Evolutionary conservation across 2,888 invertebrate genomes (phyloP).

Genomic region (Oligia latruncula): DNA sequence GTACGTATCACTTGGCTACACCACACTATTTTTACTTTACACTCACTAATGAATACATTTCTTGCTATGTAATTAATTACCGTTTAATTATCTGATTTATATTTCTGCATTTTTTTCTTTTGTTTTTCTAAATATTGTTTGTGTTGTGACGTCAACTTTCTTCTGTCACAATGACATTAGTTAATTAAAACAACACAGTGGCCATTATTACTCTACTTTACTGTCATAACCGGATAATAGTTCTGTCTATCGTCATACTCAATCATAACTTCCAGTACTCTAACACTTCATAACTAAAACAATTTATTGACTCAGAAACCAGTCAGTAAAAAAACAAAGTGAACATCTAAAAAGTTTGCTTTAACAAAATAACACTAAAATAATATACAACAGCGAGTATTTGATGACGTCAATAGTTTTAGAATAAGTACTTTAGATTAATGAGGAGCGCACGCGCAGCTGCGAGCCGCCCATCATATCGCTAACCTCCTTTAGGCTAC

Average conservation of each 20-base stretch:
- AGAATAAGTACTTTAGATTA: slow-evolving; percentile 61
- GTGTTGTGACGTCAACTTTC: not conserved
- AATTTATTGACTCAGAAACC: slow-evolving; percentile 24
- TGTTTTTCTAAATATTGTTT: not conserved
- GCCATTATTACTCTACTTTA: not conserved
- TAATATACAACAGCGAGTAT: slow-evolving; percentile 42
- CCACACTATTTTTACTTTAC: slow-evolving; percentile 37
- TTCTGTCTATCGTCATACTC: not conserved
- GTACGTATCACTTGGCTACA: slow-evolving; percentile 77
- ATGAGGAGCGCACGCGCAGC: slow-evolving; percentile 63
- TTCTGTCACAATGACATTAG: not conserved
- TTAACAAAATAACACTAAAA: slow-evolving; percentile 32
- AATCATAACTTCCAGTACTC: slow-evolving; percentile 9
- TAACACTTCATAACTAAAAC: slow-evolving; percentile 12
- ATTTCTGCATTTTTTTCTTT: not conserved
- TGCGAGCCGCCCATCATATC: slow-evolving; percentile 59
- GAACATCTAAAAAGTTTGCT: slow-evolving; percentile 33
- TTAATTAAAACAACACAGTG: not conserved
- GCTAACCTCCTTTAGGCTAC: slow-evolving; percentile 61
- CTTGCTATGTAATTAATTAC: slow-evolving; percentile 4
- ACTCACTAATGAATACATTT: slow-evolving; percentile 22
- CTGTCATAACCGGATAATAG: not conserved
- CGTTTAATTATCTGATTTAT: not conserved
- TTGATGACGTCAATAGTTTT: slow-evolving; percentile 63
- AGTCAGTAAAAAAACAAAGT: slow-evolving; percentile 25